Conservation (phyloP, 2,113 vertebrate genomes). For the Lathamus discolor region DNA sequence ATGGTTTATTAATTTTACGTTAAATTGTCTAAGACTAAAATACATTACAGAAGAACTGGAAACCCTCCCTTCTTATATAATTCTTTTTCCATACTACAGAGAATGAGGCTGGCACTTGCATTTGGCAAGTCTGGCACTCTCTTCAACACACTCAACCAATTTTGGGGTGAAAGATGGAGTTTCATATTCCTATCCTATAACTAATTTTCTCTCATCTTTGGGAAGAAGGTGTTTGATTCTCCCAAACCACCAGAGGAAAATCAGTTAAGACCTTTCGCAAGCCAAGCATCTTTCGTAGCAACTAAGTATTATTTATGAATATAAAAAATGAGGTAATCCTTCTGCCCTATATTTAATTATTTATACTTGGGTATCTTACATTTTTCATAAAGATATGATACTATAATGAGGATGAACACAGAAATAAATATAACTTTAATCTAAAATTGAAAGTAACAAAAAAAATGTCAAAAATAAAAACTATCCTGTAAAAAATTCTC, state of each 20-base stretch:
- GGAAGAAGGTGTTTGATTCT: not conserved
- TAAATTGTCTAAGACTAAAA: not conserved
- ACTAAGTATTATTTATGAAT: not conserved
- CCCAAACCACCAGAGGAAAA: not conserved
- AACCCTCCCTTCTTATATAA: not conserved
- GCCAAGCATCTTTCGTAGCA: not conserved
- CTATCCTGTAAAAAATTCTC: not conserved
- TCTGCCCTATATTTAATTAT: not conserved
- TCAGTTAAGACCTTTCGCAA: not conserved
- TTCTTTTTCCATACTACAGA: not conserved
- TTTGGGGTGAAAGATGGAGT: not conserved
- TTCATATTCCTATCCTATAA: not conserved
- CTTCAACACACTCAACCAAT: not conserved
- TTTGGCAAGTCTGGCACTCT: not conserved
- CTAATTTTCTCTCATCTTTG: not conserved
- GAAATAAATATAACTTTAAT: not conserved
- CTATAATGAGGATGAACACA: not conserved
- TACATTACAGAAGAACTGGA: not conserved
- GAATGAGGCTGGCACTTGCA: not conserved
- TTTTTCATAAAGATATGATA: not conserved
- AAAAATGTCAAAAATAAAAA: not conserved
- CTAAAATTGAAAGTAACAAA: not conserved
- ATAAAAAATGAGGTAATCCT: not conserved
- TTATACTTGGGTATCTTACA: not conserved
- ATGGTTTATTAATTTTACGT: not conserved